Conservation (phyloP, 53 echinoderm and acorn worm species). For the Patiria pectinifera region DNA sequence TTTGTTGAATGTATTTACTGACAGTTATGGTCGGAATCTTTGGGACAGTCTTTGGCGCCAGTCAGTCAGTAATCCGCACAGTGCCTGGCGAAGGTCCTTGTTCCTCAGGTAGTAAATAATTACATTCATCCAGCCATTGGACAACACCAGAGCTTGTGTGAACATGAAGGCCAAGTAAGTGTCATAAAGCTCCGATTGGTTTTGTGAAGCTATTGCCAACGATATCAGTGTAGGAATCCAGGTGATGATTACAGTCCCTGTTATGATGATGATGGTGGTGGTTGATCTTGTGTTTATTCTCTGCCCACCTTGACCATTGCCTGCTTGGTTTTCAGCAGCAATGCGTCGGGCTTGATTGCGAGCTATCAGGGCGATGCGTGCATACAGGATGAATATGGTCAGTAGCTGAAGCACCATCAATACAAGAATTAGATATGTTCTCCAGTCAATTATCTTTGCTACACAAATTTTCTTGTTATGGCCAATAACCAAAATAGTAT, state of each 20-base stretch:
- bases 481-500: neutral
- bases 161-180: neutral
- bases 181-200: neutral
- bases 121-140: neutral
- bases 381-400: neutral
- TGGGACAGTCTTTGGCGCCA: no score
- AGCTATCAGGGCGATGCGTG: neutral
- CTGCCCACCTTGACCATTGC: neutral
- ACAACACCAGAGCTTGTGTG: neutral
- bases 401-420: neutral
- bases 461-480: neutral
- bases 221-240: neutral
- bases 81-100: constrained; percentile 6
- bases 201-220: neutral
- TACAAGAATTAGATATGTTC: neutral
- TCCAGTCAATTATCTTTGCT: neutral
- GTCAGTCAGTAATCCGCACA: no score
- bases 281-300: neutral
- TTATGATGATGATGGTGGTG: constrained; percentile 10
- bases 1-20: no score
- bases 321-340: constrained; percentile 2
- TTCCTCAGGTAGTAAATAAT: constrained; percentile 14
- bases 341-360: neutral
- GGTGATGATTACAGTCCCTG: constrained; percentile 3
- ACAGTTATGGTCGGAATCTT: no score